Base-by-base conservation (phyloP, 2,888 invertebrate genomes). In the Polylopha cassiicola region DNA sequence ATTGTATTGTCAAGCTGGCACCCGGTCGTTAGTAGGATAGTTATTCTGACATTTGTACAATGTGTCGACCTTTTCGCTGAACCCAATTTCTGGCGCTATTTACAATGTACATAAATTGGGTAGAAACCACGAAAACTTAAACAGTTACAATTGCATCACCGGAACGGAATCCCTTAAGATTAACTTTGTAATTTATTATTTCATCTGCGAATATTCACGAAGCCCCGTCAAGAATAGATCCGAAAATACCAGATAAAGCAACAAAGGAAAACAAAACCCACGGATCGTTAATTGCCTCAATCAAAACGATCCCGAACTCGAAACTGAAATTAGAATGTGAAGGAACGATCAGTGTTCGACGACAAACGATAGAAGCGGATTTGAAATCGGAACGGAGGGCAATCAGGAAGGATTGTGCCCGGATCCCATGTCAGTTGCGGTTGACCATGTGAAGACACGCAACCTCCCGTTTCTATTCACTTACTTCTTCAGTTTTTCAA, bases 321-420 rank as follows among this genome's bases (percentile, higher is more conserved):
- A 31, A 42, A 42, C 27, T 37, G 29, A 44, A 44, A 39, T 44
- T 44, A 39, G 44, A 54, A 64, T 51, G 50, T 48, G 51, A 56
- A 51, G 48, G 57, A 58, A 53, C 46, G 42, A 51, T 55, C 47
- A 45, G 42, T 43, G 47, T 53, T 49, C 43, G 47, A 44, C 53
- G 47, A 51, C 55, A 62, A 63, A 58, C 58, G 48, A 61, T 61
- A 50, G 49, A 45, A 47, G 43, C 50, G 58, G 59, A 66, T 68
- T 72, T 60, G 61, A 67, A 72, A 75, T 67, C 62, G 54, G 67
- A 68, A 74, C 65, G 60, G 57, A 52, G 53, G 49, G 66, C 66
- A 75, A 77, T 76, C 68, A 68, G 63, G 53, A 58, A 59, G 68
- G 68, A 73, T 74, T 69, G 62, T 58, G 52, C 58, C 57, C 52